Evolutionary conservation across 2,888 invertebrate species (phyloP), one percentile per base, ranked within the genome.

Genomic region (Tachina lurida): DNA sequence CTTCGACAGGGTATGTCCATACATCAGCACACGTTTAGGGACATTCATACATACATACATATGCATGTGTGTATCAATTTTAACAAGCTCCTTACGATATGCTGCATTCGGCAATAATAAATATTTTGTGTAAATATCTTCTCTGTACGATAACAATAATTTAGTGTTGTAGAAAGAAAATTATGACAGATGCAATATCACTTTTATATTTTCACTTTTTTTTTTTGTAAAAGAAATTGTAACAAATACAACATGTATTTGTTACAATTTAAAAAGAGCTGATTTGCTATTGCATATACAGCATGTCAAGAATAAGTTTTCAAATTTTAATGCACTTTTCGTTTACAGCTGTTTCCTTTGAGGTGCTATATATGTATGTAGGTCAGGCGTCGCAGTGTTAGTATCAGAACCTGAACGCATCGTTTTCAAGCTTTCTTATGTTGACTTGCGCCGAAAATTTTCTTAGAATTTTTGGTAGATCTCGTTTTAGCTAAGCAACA

Each of bases 151-250:
- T 31, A 58, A 58, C 58, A 71, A 71, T 58, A 45, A 71, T 71
- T 71, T 71, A 71, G 45, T 58, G n/a, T 52, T 45, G 45, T 4
- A 49, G 15, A n/a, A 47, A 60, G 47, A 47, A 45, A 43, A 58
- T 60, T 71, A 47, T 58, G 71, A 41, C 71, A 71, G 58, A n/a
- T 71, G 17, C 58, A 58, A 31, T 17, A 71, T 58, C 58, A 60
- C 47, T 45, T 58, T 45, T 5, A 22, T 45, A 22, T 10, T 58
- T 54, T 56, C 1, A 43, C 7, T 52, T 52, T 52, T n/a, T 49
- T 67, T 22, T 9, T 31, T 17, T 19, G 12, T 9, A 65, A 47
- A 65, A 65, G 10, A 47, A 17, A 12, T 63, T n/a, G 43, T 19
- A 9, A 17, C 31, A 31, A 31, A 31, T 7, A 45, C 17, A 5